A percentile compares a stretch with the other conserved stretches of the same genome.
Evolutionary conservation across 2,888 invertebrate genomes (phyloP).

Genomic region (Apamea epomidion): DNA sequence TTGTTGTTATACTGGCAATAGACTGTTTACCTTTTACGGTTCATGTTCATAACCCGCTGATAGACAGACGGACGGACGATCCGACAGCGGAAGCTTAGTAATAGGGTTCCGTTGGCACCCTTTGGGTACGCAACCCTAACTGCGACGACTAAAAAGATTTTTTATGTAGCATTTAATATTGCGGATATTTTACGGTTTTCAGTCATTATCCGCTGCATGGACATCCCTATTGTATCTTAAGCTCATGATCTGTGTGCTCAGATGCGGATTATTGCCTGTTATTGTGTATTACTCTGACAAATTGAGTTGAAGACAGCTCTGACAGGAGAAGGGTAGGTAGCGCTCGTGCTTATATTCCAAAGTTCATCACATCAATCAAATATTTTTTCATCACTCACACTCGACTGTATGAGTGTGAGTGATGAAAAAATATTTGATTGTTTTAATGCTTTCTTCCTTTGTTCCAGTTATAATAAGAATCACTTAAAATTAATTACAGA

Average conservation of each 20-base stretch:
- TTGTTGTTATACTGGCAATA: too few species aligned
- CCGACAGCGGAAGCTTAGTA: too few species aligned
- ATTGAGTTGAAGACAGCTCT: conserved; percentile 49
- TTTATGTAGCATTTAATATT: too few species aligned
- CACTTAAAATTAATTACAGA: too few species aligned
- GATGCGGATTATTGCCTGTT: conserved; percentile 59
- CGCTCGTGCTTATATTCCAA: not conserved
- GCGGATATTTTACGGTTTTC: conserved; percentile 3
- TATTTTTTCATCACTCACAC: too few species aligned
- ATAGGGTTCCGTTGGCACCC: too few species aligned
- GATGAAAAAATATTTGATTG: not conserved
- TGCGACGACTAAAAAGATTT: too few species aligned
- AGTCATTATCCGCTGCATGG: not conserved
- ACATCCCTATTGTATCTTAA: conserved; percentile 49
- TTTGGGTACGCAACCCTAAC: too few species aligned
- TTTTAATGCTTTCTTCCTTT: not conserved
- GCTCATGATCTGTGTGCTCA: conserved; percentile 58
- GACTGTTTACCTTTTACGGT: too few species aligned
- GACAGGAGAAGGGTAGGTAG: not conserved
- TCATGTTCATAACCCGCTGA: too few species aligned
- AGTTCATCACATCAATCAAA: not conserved
- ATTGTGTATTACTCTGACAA: conserved; percentile 53
- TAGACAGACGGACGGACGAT: too few species aligned
- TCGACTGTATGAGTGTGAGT: not conserved
- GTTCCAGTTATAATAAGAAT: not conserved